phyloP scores from a whole-genome alignment of 2,797 vertebrate species.

The Chelon auratus region DNA sequence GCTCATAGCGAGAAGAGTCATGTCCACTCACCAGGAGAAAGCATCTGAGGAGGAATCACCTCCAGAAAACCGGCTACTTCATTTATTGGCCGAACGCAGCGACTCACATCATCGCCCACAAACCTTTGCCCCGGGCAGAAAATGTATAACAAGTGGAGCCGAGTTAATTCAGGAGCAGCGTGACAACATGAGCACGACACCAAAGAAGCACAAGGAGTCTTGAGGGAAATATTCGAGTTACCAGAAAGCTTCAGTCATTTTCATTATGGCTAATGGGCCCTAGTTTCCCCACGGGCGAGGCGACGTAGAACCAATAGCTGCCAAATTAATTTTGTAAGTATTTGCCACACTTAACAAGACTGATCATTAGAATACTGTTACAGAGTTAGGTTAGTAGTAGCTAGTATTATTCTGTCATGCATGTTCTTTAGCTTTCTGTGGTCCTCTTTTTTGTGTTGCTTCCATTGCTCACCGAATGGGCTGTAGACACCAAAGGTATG shows the following conservation, averaged over 20 bases:
- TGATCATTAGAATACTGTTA: conserved; percentile 26
- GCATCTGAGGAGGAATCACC: conserved; percentile 25
- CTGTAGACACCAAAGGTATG: too few relatives aligned
- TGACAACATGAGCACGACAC: conserved; percentile 3
- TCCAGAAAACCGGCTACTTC: background rate
- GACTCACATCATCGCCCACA: background rate
- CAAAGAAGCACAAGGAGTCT: conserved; percentile 34
- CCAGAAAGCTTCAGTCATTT: conserved; percentile 57
- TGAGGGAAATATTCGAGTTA: conserved; percentile 60
- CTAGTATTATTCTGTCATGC: background rate
- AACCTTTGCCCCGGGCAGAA: conserved; percentile 2
- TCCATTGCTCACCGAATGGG: too few relatives aligned
- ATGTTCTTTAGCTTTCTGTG: too few relatives aligned
- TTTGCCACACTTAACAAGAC: conserved; percentile 18
- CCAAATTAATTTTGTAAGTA: conserved; percentile 41
- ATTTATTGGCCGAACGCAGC: background rate
- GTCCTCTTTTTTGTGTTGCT: too few relatives aligned
- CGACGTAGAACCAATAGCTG: conserved; percentile 42
- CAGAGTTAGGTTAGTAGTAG: background rate
- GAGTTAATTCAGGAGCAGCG: conserved; percentile 3
- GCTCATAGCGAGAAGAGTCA: conserved; percentile 18
- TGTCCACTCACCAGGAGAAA: background rate
- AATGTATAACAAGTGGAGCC: background rate
- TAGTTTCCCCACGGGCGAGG: conserved; percentile 41
- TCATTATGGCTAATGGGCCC: conserved; percentile 65